These are phyloP conservation scores for Troides helena DNA, from an alignment of 2,888 invertebrate genomes.

Conservation along the genomic window DNA sequence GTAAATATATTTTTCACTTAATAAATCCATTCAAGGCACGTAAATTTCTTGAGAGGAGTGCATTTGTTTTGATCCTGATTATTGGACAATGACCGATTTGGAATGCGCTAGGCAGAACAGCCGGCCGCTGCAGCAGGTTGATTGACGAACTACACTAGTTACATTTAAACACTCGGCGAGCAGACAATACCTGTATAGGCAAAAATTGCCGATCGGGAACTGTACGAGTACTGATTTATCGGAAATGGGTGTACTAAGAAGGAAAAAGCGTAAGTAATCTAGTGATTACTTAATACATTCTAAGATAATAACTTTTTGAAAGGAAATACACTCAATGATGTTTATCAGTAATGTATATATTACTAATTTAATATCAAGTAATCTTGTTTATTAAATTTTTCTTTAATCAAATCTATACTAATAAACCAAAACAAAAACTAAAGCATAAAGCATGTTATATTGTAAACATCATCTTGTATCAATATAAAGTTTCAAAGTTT, in stretches of 20 bases:
- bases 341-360: too few relatives aligned
- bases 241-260: slow-evolving; percentile 75
- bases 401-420: too few relatives aligned
- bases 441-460: too few relatives aligned
- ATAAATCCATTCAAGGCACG: background rate
- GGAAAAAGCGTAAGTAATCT: slow-evolving; percentile 72
- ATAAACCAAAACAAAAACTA: too few relatives aligned
- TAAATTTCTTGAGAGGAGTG: background rate
- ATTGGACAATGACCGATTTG: slow-evolving; percentile 66
- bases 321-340: too few relatives aligned
- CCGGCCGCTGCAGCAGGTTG: slow-evolving; percentile 54
- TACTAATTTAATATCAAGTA: too few relatives aligned
- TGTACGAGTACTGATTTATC: slow-evolving; percentile 43
- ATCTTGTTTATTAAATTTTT: too few relatives aligned
- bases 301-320: background rate
- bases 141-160: slow-evolving; percentile 50
- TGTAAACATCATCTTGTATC: too few relatives aligned
- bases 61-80: slow-evolving; percentile 37
- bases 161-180: slow-evolving; percentile 40
- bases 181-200: slow-evolving; percentile 48
- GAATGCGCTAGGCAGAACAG: slow-evolving; percentile 63
- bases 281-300: background rate
- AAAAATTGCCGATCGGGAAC: slow-evolving; percentile 40
- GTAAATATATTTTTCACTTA: background rate
- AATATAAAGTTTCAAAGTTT: too few relatives aligned